These are phyloP conservation scores for Nibea coibor DNA, from an alignment of 2,113 vertebrate species.

Conservation along the genomic window DNA sequence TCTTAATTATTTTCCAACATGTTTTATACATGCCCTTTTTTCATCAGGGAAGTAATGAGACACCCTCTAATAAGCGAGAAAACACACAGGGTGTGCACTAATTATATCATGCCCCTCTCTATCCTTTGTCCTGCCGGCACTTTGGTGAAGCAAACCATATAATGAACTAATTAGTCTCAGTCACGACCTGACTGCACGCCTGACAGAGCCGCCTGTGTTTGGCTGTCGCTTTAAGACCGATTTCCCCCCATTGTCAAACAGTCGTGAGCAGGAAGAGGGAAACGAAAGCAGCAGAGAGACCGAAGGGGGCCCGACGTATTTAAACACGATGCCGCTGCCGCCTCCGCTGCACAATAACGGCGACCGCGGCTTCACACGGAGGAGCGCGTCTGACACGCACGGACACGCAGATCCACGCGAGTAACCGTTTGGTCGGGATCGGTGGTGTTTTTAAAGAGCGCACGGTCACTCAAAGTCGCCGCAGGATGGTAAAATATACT, in stretches of 20 bases:
- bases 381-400: slow-evolving; percentile 34
- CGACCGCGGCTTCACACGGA: slow-evolving; percentile 25
- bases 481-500: neutral
- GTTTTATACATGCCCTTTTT: neutral
- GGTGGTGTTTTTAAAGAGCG: neutral
- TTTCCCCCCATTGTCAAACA: slow-evolving; percentile 99
- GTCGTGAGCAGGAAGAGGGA: slow-evolving; percentile 99
- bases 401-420: slow-evolving; percentile 3
- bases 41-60: neutral
- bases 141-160: slow-evolving; percentile 20
- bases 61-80: neutral
- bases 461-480: neutral
- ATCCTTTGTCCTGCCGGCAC: slow-evolving; percentile 48
- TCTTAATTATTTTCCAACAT: neutral
- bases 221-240: slow-evolving; percentile 94
- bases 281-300: slow-evolving; percentile 89
- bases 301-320: slow-evolving; percentile 83
- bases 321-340: slow-evolving; percentile 75
- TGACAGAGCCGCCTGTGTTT: slow-evolving; percentile 33
- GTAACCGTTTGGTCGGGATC: slow-evolving; percentile 9
- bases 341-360: slow-evolving; percentile 54
- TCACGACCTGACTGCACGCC: slow-evolving; percentile 72
- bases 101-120: slow-evolving; percentile 14
- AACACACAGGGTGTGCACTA: slow-evolving; percentile 3
- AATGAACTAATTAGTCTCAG: slow-evolving; percentile 69